Base-by-base conservation (phyloP, 2,113 vertebrate genomes). In the Rhabdomys dilectus region DNA sequence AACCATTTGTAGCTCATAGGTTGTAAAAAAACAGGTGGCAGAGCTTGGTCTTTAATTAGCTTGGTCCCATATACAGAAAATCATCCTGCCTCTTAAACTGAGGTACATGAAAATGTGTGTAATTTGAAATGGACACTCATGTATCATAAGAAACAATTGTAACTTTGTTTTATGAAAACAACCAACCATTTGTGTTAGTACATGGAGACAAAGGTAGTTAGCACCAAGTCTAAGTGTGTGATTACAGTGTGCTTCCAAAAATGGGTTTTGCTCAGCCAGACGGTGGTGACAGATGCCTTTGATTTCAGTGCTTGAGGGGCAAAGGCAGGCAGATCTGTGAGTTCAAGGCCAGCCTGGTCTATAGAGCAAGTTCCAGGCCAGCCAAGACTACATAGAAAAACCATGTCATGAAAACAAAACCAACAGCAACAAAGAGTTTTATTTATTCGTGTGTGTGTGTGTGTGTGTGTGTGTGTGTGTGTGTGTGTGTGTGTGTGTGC, bases 111-210 rank as follows among this genome's bases (percentile, higher is more conserved):
- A 72, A 88, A n/a, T 72, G 1, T 34, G 45, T n/a, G 84, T 26
- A 68, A 36, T 88, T 93, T 88, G 39, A 95, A 90, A 51, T 39
- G 31, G 56, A 87, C 2, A 58, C 2, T 94, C 39, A 62, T 11
- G 10, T 72, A 64, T 62, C 22, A 36, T 75, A 60, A 91, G 87
- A 93, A 95, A 51, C 36, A 80, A 42, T 39, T 72, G 16, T n/a
- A 62, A 73, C 31, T 93, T 81, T 81, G 26, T 92, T 92, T 91
- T 87, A 72, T 73, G 75, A 81, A 48, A 36, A 42, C 78, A 73
- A 16, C 22, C 42, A 72, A 56, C 53, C 89, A 39, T 31, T 29
- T 53, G 53, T 26, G 15, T 26, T 9, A 72, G 7, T 16, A 51
- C n/a, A 19, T 22, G 48, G 56, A 75, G 19, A 22, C 26, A 36